Base-by-base conservation (phyloP, 23 tunicate genomes). In the Clavelina lepadiformis region DNA sequence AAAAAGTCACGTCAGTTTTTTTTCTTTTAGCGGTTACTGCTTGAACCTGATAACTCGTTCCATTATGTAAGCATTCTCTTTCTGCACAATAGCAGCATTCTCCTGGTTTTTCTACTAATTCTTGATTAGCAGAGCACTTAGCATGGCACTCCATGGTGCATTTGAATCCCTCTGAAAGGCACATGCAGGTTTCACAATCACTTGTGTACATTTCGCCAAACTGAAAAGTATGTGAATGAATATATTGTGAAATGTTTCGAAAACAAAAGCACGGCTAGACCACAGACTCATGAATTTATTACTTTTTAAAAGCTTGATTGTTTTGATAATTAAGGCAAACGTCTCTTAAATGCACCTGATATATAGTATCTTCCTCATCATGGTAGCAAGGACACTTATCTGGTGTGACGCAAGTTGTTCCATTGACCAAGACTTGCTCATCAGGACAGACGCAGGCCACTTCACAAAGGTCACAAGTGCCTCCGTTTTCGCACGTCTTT, bases 11-110 rank as follows among this genome's bases (percentile, higher is more conserved):
- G 15, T 44, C 49, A 44, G 11, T 44, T 44, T 44, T 44, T 18
- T 53, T 53, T 20, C 23, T 53, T 41, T 41, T 15, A 8, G 49
- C 11, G 11, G 11, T 11, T 41, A 8, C 15, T 41, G 13, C 15
- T 41, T 15, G 49, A 20, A 86, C 80, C 85, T 78, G 56, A 57
- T 72, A 78, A 24, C 31, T 8, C 0, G 31, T 65, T 15, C 57
- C 85, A 24, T 79, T 56, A 34, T 78, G 65, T 22, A 28, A 45
- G 51, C 95, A 86, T 38, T 65, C 38, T 35, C n/a, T 35, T 21
- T 78, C 85, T 6, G 56, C 56, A 61, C 95, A 86, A 63, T 86
- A 72, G 58, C 95, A 86, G 36, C 95, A 86, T 35, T 72, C 37
- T 46, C 81, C 85, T 8, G 35, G 28, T 35, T 21, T 46, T 6